phyloP scores from a whole-genome alignment of 2,888 invertebrate genomes.

The Pollenia angustigena region DNA sequence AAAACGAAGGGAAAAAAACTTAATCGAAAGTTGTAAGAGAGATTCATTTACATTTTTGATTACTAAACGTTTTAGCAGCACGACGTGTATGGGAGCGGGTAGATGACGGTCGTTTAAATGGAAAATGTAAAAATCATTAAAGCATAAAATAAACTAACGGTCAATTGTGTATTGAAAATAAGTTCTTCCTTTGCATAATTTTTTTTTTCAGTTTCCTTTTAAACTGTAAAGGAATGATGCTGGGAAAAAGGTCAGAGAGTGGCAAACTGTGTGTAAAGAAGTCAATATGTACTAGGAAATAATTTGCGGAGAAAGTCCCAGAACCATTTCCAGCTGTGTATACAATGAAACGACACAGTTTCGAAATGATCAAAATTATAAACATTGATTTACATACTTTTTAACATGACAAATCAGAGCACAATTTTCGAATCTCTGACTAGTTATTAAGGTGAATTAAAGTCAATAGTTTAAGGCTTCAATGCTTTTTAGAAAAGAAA shows the following conservation, averaged over 20 bases:
- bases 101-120: constrained; percentile 38
- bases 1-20: constrained; percentile 77
- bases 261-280: neutral
- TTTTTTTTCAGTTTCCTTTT: neutral
- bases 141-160: constrained; percentile 62
- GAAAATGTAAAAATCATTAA: constrained; percentile 58
- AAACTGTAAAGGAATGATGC: neutral
- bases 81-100: constrained; percentile 21
- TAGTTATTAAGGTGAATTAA: constrained; percentile 9
- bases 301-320: too few species aligned
- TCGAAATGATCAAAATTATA: too few species aligned
- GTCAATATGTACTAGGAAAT: too few species aligned
- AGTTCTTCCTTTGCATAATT: neutral
- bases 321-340: too few species aligned
- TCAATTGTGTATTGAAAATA: constrained; percentile 57
- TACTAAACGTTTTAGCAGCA: constrained; percentile 76
- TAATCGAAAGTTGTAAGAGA: constrained; percentile 83
- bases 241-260: neutral
- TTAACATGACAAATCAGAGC: too few species aligned
- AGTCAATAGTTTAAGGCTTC: constrained; percentile 18
- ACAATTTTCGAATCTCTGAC: neutral
- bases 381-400: too few species aligned
- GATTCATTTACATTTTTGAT: constrained; percentile 84
- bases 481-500: neutral
- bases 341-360: too few species aligned